phyloP scores from a whole-genome alignment of 2,113 vertebrate species.

The Periophthalmus modestus region DNA sequence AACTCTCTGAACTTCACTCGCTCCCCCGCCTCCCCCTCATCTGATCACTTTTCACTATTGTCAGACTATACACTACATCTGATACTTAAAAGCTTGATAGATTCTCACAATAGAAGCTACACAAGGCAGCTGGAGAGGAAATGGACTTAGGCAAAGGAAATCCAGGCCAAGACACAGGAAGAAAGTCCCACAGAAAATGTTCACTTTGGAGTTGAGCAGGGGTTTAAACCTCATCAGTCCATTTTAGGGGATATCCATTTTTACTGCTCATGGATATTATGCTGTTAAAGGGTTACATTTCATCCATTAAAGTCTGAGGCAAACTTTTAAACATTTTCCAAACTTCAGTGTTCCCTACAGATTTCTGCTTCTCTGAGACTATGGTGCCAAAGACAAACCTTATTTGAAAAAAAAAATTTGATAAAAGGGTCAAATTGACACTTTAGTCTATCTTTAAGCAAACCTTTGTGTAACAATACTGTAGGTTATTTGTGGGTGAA shows the following conservation, averaged over 20 bases:
- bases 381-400: neutral
- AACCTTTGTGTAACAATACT: too few relatives aligned
- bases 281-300: neutral
- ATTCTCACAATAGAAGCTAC: neutral
- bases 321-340: neutral
- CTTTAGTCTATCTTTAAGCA: too few relatives aligned
- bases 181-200: slow-evolving; percentile 27
- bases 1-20: slow-evolving; percentile 42
- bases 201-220: slow-evolving; percentile 8
- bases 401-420: neutral
- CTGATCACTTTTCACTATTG: slow-evolving; percentile 25
- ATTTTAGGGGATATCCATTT: neutral
- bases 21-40: neutral
- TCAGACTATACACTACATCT: neutral
- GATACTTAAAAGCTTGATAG: neutral
- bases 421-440: neutral
- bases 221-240: slow-evolving; percentile 1
- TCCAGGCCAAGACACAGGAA: slow-evolving; percentile 28
- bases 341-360: neutral
- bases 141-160: slow-evolving; percentile 36
- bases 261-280: neutral
- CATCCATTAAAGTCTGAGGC: neutral
- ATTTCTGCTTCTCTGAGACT: neutral
- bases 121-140: slow-evolving; percentile 2
- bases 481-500: too few relatives aligned